Evolutionary conservation across 2,113 vertebrate genomes (phyloP), one percentile per base, ranked within the genome.

Genomic region (Sander lucioperca): DNA sequence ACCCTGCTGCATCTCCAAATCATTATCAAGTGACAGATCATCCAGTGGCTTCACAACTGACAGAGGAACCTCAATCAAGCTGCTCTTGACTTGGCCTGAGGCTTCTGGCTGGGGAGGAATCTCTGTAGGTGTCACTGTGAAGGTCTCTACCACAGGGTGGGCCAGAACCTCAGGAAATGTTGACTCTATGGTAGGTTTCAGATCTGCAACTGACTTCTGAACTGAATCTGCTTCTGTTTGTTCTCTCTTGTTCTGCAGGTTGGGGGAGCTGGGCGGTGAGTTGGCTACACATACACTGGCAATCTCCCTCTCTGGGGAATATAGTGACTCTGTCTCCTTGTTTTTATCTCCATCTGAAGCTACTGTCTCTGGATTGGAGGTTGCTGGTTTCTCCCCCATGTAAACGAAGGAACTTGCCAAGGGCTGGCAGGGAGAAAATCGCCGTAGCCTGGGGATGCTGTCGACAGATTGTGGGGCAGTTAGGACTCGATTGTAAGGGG

Each of bases 381-480:
- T 85, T 94, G 53, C 93, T 88, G 50, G 73, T 77, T 96, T 96
- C 80, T 97, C 96, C 83, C 97, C 97, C 94, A 99, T 95, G 93
- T 96, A 98, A 77, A 97, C 96, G 68, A 99, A 98, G 1, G 97
- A 95, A 66, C 96, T 95, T 0, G 95, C 96, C 85, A 97, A 95
- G 65, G 96, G 96, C 80, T 99, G 97, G 86, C 97, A 97, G 23
- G 98, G 98, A 0, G 97, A 98, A 93, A 99, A 99, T 33, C 98
- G 95, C 19, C 98, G 95, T 56, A 99, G 85, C 23, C 97, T 95
- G 43, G 97, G 98, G 78, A 99, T 97, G 79, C 97, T 99, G 80
- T 99, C 98, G 14, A 99, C 98, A 62, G 98, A 99, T 19, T 98
- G 95, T 0, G 98, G 98, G 5, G 97, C 96, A 3, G 96, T 98